phyloP scores from a whole-genome alignment of 2,888 invertebrate species.

The Automeris io region DNA sequence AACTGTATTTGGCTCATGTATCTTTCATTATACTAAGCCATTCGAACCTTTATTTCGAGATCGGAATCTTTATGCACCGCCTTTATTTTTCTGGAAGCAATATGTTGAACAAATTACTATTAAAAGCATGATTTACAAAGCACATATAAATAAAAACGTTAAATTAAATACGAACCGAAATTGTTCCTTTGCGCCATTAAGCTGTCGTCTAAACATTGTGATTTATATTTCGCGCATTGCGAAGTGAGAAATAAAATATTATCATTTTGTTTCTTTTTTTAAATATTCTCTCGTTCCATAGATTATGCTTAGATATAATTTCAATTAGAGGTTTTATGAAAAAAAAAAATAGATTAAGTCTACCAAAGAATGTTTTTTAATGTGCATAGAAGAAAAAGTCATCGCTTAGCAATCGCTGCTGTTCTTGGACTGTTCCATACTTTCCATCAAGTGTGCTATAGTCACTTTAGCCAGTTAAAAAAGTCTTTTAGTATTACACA shows the following conservation, averaged over 20 bases:
- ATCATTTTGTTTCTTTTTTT: neutral
- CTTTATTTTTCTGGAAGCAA: constrained; percentile 22
- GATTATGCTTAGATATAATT: too few species aligned
- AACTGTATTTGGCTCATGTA: neutral
- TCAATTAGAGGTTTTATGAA: too few species aligned
- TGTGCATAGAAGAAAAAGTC: too few species aligned
- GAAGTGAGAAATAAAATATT: constrained; percentile 12
- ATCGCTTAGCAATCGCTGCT: too few species aligned
- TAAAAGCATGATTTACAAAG: constrained; percentile 53
- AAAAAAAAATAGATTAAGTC: too few species aligned
- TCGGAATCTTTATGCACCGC: constrained; percentile 4
- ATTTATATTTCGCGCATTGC: constrained; percentile 7
- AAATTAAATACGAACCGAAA: constrained; percentile 40
- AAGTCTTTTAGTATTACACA: too few species aligned
- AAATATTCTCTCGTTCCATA: neutral
- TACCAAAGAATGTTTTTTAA: too few species aligned
- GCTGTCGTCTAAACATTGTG: constrained; percentile 44
- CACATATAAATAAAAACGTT: constrained; percentile 50
- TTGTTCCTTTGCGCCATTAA: constrained; percentile 32
- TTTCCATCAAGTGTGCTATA: too few species aligned
- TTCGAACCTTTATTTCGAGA: neutral
- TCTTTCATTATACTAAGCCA: neutral
- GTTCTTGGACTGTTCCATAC: too few species aligned
- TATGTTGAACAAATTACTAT: constrained; percentile 57
- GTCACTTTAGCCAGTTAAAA: too few species aligned